Conservation (phyloP, 2,888 invertebrate species). For the Pristionchus exspectatus region DNA sequence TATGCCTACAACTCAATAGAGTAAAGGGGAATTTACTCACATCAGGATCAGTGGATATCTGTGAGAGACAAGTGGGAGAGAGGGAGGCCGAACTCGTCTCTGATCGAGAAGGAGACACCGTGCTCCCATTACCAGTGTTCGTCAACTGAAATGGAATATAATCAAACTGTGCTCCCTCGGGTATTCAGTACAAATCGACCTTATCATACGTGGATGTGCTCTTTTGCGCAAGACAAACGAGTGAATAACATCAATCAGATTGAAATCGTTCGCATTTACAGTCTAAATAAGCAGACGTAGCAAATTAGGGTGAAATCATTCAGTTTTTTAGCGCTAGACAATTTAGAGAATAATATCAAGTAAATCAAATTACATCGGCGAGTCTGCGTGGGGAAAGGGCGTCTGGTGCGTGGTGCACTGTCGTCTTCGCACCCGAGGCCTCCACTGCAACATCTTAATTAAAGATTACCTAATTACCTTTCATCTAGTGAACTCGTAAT, state of each 20-base stretch:
- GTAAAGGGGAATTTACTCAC: background rate
- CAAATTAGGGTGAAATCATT: too few relatives aligned
- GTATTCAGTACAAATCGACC: background rate
- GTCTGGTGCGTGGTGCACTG: background rate
- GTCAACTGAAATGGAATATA: background rate
- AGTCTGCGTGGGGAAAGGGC: background rate
- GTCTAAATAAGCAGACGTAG: too few relatives aligned
- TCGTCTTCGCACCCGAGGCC: conserved; percentile 26
- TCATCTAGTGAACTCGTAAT: background rate
- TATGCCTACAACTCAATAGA: too few relatives aligned
- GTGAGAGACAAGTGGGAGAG: conserved; percentile 40
- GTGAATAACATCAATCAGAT: too few relatives aligned
- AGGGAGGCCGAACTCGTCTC: background rate
- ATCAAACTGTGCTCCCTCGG: background rate
- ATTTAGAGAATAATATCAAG: background rate
- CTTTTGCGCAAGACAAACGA: too few relatives aligned
- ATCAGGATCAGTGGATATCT: conserved; percentile 39
- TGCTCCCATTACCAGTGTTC: background rate
- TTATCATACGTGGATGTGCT: too few relatives aligned
- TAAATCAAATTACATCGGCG: background rate
- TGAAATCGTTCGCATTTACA: too few relatives aligned
- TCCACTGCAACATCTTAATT: conserved; percentile 19
- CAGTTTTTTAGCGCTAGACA: too few relatives aligned
- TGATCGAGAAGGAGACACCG: conserved; percentile 16
- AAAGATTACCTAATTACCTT: background rate